Evolutionary conservation across 1,140 invertebrate species (phyloP).

Genomic region (Drosophila rufa): DNA sequence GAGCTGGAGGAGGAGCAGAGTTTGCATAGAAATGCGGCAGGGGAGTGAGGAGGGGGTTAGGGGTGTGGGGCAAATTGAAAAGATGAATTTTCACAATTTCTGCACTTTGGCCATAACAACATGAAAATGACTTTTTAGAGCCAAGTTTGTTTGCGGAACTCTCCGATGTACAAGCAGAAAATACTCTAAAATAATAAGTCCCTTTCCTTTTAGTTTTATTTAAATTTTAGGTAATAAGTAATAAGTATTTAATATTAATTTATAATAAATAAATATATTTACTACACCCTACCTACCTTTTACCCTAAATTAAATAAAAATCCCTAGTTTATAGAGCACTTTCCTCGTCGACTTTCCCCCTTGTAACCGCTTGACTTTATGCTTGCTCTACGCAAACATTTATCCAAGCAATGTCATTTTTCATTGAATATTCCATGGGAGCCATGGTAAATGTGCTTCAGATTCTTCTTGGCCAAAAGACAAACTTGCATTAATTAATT

Average conservation of each 20-base stretch:
- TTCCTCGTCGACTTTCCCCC: not conserved
- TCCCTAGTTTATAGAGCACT: not conserved
- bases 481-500: conserved; percentile 72
- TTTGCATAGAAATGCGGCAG: conserved; percentile 18
- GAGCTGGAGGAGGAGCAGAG: not conserved
- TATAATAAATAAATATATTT: not conserved
- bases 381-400: conserved; percentile 38
- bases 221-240: no score
- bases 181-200: not conserved
- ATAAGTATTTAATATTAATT: no score
- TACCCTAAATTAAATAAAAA: no score
- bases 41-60: no score
- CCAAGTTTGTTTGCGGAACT: conserved; percentile 16
- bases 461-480: conserved; percentile 38
- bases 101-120: conserved; percentile 54
- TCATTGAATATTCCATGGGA: conserved; percentile 46
- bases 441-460: conserved; percentile 48
- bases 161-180: no score
- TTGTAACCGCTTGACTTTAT: conserved; percentile 15
- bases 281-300: no score
- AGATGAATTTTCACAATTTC: conserved; percentile 68
- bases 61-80: conserved; percentile 42
- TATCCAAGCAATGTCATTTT: conserved; percentile 52
- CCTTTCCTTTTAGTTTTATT: not conserved
- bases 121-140: conserved; percentile 66